phyloP scores from a whole-genome alignment of 2,888 invertebrate species.

The Spisula solida region DNA sequence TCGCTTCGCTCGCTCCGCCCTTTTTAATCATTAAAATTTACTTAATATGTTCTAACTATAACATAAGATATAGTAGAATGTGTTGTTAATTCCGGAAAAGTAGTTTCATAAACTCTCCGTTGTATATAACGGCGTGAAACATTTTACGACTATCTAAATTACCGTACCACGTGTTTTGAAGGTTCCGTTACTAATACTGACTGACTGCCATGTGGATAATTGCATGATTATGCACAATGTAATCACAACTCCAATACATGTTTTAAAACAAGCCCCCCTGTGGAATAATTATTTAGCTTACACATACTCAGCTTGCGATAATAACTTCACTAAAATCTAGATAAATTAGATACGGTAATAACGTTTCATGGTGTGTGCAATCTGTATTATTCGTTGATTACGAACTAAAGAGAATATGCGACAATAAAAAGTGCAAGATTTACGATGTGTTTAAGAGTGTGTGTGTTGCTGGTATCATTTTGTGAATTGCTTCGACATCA shows the following conservation, averaged over 20 bases:
- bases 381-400: background rate
- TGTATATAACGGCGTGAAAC: too few relatives aligned
- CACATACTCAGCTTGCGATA: background rate
- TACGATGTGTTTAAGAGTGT: background rate
- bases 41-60: too few relatives aligned
- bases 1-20: too few relatives aligned
- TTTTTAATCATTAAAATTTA: too few relatives aligned
- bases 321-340: background rate
- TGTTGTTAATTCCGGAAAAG: too few relatives aligned
- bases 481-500: background rate
- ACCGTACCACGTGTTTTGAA: too few relatives aligned
- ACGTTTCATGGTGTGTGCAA: background rate
- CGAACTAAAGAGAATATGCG: background rate
- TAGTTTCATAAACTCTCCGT: too few relatives aligned
- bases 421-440: background rate
- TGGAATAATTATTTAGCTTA: background rate
- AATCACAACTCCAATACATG: background rate
- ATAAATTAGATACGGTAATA: background rate
- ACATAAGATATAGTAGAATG: too few relatives aligned
- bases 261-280: too few relatives aligned
- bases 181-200: too few relatives aligned
- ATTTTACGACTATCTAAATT: too few relatives aligned
- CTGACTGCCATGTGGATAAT: too few relatives aligned
- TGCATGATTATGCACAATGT: background rate
- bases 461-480: background rate